phyloP scores from a whole-genome alignment of 2,888 invertebrate genomes.

The Nymphalis c-album region DNA sequence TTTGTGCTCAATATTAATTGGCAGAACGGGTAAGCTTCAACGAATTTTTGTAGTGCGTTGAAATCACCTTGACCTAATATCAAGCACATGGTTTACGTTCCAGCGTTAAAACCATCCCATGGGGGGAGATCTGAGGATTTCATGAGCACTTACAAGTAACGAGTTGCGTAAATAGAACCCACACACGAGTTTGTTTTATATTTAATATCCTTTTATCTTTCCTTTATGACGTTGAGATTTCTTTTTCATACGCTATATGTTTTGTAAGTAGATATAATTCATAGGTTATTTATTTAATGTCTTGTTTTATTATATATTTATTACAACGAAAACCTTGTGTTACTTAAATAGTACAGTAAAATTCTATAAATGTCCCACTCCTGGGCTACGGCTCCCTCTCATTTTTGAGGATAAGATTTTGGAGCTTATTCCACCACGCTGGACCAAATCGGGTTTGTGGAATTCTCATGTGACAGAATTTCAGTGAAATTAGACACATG shows the following conservation, averaged over 20 bases:
- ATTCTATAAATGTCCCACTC: too few relatives aligned
- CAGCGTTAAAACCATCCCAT: constrained; percentile 16
- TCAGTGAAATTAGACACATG: too few relatives aligned
- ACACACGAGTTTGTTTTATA: background rate
- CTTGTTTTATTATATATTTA: too few relatives aligned
- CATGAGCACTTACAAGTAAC: constrained; percentile 38
- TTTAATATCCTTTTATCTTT: constrained; percentile 1
- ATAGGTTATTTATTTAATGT: too few relatives aligned
- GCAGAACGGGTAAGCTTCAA: background rate
- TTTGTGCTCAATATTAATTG: background rate
- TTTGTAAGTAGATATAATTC: too few relatives aligned
- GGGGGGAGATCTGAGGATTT: constrained; percentile 23
- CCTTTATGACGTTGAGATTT: constrained; percentile 13
- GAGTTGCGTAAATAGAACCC: constrained; percentile 40
- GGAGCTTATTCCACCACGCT: too few relatives aligned
- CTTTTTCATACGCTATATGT: background rate
- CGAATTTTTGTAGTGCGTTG: background rate
- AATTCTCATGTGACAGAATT: too few relatives aligned
- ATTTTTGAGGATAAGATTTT: too few relatives aligned
- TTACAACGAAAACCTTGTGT: too few relatives aligned
- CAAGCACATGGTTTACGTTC: constrained; percentile 13
- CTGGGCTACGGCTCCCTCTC: too few relatives aligned
- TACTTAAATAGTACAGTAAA: too few relatives aligned
- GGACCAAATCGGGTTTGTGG: too few relatives aligned
- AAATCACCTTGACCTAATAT: constrained; percentile 5